Evolutionary conservation across 2,888 invertebrate species (phyloP).

Genomic region (Thymelicus acteon): DNA sequence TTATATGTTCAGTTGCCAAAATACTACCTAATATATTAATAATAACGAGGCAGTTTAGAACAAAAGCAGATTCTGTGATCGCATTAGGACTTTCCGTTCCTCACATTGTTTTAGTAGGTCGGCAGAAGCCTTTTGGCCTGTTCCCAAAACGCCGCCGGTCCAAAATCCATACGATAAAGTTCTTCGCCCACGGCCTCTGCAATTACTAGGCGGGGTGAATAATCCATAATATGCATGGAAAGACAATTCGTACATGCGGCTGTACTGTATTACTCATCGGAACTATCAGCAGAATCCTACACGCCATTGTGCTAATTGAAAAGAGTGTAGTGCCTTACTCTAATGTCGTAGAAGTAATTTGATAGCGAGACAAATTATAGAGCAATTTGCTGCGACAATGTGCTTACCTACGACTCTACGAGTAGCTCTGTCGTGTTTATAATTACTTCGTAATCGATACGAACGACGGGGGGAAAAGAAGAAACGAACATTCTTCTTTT

Average conservation of each 20-base stretch:
- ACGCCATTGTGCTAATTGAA: background rate
- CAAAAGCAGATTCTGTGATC: constrained; percentile 21
- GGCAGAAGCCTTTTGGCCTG: constrained; percentile 47
- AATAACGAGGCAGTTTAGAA: constrained; percentile 12
- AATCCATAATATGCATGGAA: constrained; percentile 55
- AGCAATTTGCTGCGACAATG: no score
- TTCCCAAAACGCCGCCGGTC: constrained; percentile 52
- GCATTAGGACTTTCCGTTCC: constrained; percentile 17
- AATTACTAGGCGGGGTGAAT: constrained; percentile 58
- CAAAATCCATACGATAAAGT: constrained; percentile 44
- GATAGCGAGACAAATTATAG: constrained; percentile 44
- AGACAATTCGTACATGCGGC: constrained; percentile 35
- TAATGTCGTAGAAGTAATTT: constrained; percentile 39
- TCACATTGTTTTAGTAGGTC: constrained; percentile 33
- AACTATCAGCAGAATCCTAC: constrained; percentile 16
- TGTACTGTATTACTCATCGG: constrained; percentile 21
- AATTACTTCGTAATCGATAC: no score
- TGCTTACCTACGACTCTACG: no score
- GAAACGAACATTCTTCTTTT: no score
- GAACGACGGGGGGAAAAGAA: no score
- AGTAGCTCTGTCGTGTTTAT: no score
- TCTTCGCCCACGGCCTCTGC: constrained; percentile 65
- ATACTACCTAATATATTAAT: background rate
- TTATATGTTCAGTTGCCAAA: background rate
- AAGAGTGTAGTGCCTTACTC: no score